phyloP scores from a whole-genome alignment of 2,888 invertebrate species.

The Chaitophorus viminalis region DNA sequence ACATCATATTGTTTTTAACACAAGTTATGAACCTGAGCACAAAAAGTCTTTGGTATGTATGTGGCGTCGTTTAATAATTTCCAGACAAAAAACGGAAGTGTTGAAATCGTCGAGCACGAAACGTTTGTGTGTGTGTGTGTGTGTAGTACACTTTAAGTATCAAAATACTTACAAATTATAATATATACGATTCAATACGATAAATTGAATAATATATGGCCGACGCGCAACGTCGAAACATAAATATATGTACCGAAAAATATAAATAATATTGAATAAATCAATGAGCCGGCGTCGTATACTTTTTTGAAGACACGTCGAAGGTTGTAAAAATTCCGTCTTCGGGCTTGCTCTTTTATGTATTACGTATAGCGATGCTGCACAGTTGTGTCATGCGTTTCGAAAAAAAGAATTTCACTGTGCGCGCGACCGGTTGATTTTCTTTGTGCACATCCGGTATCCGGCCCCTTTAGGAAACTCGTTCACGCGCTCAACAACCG shows the following conservation, averaged over 20 bases:
- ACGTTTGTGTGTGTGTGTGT: too few species aligned
- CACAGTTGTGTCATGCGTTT: neutral
- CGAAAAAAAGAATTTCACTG: constrained; percentile 45
- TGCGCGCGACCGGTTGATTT: constrained; percentile 51
- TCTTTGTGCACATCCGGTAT: constrained; percentile 48
- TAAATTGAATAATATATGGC: neutral
- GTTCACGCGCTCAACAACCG: constrained; percentile 18
- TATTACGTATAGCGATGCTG: neutral
- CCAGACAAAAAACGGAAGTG: neutral
- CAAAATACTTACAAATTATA: neutral
- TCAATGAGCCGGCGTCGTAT: too few species aligned
- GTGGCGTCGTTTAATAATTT: neutral
- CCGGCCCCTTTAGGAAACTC: constrained; percentile 59
- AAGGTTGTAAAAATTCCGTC: neutral
- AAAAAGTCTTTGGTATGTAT: too few species aligned
- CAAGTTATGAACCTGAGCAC: neutral
- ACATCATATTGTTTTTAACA: neutral
- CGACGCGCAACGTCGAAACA: neutral
- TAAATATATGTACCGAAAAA: too few species aligned
- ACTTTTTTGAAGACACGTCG: neutral
- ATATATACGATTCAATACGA: neutral
- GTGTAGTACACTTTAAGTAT: neutral
- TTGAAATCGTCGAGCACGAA: neutral
- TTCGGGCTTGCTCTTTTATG: neutral
- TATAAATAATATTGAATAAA: too few species aligned